Percentiles rank a stretch among this genome's conserved stretches.
These are phyloP conservation scores for Eonycteris spelaea DNA, from an alignment of 2,113 vertebrate species.

Conservation along the genomic window DNA sequence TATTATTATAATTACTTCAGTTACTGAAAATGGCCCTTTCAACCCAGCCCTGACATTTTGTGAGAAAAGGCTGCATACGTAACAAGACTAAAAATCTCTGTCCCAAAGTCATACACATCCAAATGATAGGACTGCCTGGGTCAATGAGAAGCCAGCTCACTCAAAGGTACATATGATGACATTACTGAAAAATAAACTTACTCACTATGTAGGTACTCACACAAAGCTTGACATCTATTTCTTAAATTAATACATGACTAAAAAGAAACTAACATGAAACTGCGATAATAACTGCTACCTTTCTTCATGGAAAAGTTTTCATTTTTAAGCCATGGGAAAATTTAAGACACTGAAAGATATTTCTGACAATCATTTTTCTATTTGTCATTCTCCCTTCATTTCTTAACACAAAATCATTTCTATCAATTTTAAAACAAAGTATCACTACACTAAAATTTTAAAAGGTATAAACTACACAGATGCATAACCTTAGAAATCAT, in stretches of 20 bases:
- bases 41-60: not conserved
- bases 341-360: slow-evolving; percentile 12
- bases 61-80: not conserved
- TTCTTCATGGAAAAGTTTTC: not conserved
- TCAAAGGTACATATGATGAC: not conserved
- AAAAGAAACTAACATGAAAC: not conserved
- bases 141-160: not conserved
- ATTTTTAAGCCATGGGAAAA: not conserved
- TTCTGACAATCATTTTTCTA: slow-evolving; percentile 12
- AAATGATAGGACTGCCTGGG: not conserved
- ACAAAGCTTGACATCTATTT: not conserved
- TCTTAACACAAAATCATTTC: slow-evolving; percentile 16
- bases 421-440: not conserved
- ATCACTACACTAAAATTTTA: not conserved
- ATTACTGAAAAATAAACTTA: slow-evolving; percentile 11
- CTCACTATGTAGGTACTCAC: not conserved
- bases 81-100: not conserved
- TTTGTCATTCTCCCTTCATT: not conserved
- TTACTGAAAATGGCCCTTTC: not conserved
- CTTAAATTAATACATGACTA: not conserved
- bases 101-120: not conserved
- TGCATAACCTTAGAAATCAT: not conserved
- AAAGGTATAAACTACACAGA: slow-evolving; percentile 23
- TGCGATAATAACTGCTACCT: not conserved
- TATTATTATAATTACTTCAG: not conserved